Evolutionary conservation across 2,888 invertebrate species (phyloP), one percentile per base, ranked within the genome.

Genomic region (Thecocarcelia acutangulata): DNA sequence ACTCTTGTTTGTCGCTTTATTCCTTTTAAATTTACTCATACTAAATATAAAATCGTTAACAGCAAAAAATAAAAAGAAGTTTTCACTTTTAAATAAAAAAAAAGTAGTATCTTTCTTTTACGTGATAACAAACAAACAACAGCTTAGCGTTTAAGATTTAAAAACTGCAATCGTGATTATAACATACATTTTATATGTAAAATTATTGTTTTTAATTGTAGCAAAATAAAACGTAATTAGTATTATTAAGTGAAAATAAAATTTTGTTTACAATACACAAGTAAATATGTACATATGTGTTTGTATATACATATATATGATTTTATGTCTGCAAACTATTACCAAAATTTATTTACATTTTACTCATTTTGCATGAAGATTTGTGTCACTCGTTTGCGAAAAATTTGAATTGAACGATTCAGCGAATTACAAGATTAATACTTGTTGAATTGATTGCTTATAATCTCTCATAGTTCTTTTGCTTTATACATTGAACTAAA

Each of bases 1-100:
- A 54, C n/a, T 68, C 28, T 37, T 58, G 70, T 42, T 9, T 58
- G 64, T 42, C 63, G 28, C 28, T 56, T 52, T 52, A n/a, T 44
- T 52, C 21, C 17, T 44, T 19, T 58, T 37, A 46, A 58, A 46
- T 11, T 2, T 21, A 24, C n/a, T 28, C 3, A 4, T 28, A 48
- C 33, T 50, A 50, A 50, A 54, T 8, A 13, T 54, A 12, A 58
- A 66, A 58, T 28, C 58, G 40, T 66, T 50, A 58, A 66, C 37
- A 74, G 56, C 21, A 52, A 66, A 70, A 64, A n/a, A 50, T n/a
- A n/a, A n/a, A 33, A 33, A 8, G 9, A 33, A 33, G 17, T 63
- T 77, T 77, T 77, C 77, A 77, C 78, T 79, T 79, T 73, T 54
- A 37, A 68, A 66, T 58, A 12, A 17, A 15, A 33, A 50, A 50